These are phyloP conservation scores for Tipula lateralis DNA, from an alignment of 2,888 invertebrate species.

Conservation along the genomic window DNA sequence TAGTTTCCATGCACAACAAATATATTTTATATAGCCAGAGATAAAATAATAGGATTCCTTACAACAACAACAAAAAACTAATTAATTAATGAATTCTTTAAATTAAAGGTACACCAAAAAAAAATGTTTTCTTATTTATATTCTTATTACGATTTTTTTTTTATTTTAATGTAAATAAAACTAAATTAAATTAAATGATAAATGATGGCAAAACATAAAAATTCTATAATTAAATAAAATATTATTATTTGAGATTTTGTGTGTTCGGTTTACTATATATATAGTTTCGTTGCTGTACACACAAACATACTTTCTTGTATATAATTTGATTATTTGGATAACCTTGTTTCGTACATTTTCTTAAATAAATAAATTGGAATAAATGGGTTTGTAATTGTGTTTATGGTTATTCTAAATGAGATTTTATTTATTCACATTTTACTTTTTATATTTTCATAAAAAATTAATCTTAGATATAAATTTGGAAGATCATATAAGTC, in stretches of 20 bases:
- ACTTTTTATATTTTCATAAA: neutral
- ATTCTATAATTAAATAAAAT: slow-evolving; percentile 19
- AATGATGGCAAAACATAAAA: neutral
- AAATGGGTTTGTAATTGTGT: neutral
- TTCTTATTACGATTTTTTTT: neutral
- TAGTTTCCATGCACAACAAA: neutral
- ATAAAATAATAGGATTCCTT: neutral
- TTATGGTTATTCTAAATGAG: neutral
- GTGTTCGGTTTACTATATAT: neutral
- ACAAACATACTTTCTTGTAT: too few species aligned
- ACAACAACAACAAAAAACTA: neutral
- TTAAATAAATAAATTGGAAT: neutral
- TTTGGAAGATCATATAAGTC: too few species aligned
- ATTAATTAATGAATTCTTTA: slow-evolving; percentile 11
- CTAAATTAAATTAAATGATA: slow-evolving; percentile 19
- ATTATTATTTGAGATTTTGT: slow-evolving; percentile 19
- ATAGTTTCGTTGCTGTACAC: too few species aligned
- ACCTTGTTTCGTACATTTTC: neutral
- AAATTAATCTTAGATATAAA: neutral
- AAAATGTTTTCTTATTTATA: neutral
- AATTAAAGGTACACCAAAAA: neutral
- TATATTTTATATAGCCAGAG: neutral
- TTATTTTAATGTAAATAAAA: slow-evolving; percentile 12
- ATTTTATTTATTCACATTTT: neutral
- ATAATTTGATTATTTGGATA: neutral